Evolutionary conservation across 2,797 vertebrate genomes (phyloP), one percentile per base, ranked within the genome.

Genomic region (Eleutherodactylus coqui): DNA sequence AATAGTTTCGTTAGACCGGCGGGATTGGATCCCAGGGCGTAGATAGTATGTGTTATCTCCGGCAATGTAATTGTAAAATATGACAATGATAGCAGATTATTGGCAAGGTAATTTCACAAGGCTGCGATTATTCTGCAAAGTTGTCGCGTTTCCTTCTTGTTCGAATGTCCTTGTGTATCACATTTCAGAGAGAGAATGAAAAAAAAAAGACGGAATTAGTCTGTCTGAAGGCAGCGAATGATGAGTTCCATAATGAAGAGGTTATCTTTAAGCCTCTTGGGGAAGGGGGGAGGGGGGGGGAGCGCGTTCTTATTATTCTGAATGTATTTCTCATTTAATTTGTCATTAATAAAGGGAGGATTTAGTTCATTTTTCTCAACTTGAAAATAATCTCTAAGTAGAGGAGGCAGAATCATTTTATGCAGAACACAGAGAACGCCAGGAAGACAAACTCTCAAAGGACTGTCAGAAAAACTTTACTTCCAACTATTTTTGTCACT

Each of bases 21-120:
- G 84, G 81, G 70, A 86, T 49, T 75, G 17, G 49, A 47, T 55
- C 51, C 9, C 17, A 47, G 51, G 49, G 86, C 0, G 0, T 13
- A 75, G 67, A 90, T 73, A 47, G 83, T 73, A 82, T 89, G 89
- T 89, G 87, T 90, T 90, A 90, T 89, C 86, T 83, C 49, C 47
- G 0, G 0, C 84, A 72, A 21, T 89, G 89, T 89, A 89, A 76
- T 47, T 24, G 86, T 77, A 89, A 90, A 91, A 90, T 87, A 92
- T 91, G 91, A 92, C 89, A 91, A 90, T 91, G 88, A 86, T 87
- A 85, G 89, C 87, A 88, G 83, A 87, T 90, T 88, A 87, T 14
- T 41, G 84, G 84, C 86, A 89, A 90, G 88, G 88, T 86, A 90
- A 91, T 92, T 90, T 91, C 88, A 85, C 79, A 89, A 79, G 87